phyloP scores from a whole-genome alignment of 2,888 invertebrate species.

The Tipula unca region DNA sequence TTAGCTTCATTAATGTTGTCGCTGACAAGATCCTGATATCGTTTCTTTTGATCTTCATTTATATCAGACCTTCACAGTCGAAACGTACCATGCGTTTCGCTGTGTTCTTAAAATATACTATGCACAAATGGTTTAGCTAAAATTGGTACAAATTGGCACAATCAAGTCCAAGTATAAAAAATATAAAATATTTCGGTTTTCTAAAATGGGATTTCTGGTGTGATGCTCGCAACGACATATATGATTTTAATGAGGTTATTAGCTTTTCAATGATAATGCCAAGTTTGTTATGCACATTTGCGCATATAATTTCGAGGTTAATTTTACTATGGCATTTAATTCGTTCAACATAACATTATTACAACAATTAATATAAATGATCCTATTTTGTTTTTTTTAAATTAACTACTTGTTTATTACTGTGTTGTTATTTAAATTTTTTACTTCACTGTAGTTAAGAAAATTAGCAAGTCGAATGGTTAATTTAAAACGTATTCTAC shows the following conservation, averaged over 20 bases:
- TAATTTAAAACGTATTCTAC: neutral
- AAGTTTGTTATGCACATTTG: neutral
- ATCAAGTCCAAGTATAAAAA: too few relatives aligned
- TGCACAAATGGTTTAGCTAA: too few relatives aligned
- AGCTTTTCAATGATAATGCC: neutral
- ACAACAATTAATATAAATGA: neutral
- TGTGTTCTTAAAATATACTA: too few relatives aligned
- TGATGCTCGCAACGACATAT: too few relatives aligned
- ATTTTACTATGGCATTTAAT: neutral
- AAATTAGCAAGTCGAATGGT: neutral
- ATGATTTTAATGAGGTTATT: neutral
- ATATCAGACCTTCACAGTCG: too few relatives aligned
- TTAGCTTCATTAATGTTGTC: too few relatives aligned
- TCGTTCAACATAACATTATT: neutral
- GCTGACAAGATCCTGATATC: too few relatives aligned
- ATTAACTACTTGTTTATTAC: neutral
- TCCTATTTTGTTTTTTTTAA: neutral
- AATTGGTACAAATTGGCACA: too few relatives aligned
- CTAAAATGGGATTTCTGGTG: too few relatives aligned
- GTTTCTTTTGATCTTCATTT: too few relatives aligned
- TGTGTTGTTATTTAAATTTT: neutral
- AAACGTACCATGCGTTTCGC: too few relatives aligned
- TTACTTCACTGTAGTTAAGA: neutral
- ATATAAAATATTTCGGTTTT: too few relatives aligned
- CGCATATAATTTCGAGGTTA: neutral